phyloP scores from a whole-genome alignment of 2,113 vertebrate genomes.

The Odontesthes bonariensis region DNA sequence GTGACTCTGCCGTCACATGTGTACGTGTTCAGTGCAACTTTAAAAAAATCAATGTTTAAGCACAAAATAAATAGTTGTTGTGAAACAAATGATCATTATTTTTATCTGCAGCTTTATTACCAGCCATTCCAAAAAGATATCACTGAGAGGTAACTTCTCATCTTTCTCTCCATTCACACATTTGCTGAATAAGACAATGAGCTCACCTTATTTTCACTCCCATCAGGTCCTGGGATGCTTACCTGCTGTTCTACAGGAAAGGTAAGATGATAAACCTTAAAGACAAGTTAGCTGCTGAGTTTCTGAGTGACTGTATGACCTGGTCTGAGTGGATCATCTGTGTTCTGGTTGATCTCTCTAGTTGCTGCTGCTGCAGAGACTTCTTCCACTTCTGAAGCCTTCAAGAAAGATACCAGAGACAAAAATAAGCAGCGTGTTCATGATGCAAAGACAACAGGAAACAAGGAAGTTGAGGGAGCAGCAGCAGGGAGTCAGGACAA shows the following conservation, averaged over 20 bases:
- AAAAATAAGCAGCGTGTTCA: too few relatives aligned
- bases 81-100: background rate
- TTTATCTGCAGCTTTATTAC: background rate
- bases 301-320: too few relatives aligned
- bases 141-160: conserved; percentile 14
- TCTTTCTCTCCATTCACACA: background rate
- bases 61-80: background rate
- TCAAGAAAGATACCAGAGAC: too few relatives aligned
- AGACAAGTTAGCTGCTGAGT: too few relatives aligned
- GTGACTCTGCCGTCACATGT: conserved; percentile 33
- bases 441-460: too few relatives aligned
- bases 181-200: background rate
- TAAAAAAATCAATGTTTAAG: background rate
- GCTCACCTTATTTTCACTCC: background rate
- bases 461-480: too few relatives aligned
- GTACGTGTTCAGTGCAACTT: conserved; percentile 44
- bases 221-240: background rate
- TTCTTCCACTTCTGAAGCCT: too few relatives aligned
- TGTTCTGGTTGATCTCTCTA: too few relatives aligned
- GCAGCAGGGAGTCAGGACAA: too few relatives aligned
- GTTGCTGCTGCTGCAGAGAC: too few relatives aligned
- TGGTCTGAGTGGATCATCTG: too few relatives aligned
- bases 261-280: background rate
- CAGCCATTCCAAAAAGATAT: background rate
- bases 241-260: background rate